Evolutionary conservation across 1,140 invertebrate genomes (phyloP), one percentile per base, ranked within the genome.

Genomic region (Catajapyx aquilonaris): DNA sequence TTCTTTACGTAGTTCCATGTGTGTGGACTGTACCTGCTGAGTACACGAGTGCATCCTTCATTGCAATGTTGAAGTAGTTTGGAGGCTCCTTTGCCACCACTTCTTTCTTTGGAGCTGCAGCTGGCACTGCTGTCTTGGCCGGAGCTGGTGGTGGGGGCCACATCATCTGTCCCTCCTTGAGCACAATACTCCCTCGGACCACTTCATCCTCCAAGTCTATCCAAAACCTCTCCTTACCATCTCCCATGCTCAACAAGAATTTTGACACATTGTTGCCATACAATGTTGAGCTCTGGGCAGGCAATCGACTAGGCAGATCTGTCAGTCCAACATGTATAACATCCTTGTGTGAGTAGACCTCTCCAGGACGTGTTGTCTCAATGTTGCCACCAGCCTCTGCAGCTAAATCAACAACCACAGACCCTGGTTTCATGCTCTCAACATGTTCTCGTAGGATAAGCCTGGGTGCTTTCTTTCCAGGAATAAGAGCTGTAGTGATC

Each of bases 261-360:
- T 87, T 88, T 9, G 79, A 80, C 42, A 91, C 81, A 52, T 90
- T 91, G 55, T 91, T 90, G 9, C 76, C 78, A 55, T 86, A 90
- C 1, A 90, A 60, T 1, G 79, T 84, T 25, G 77, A 83, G 31
- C 78, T 75, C 53, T 88, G 83, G 1, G 83, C 81, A 0, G 85
- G 80, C 44, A 91, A 64, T 20, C 81, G 66, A 46, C 74, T 79
- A 3, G 85, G 77, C 19, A 91, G 57, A 58, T 88, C 81, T 0
- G 83, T 85, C 34, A 84, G 67, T 5, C 83, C 85, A 47, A 91
- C 69, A 54, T 90, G 84, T 1, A 71, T 70, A 4, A 91, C 79
- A 50, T 79, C 81, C 41, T 73, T 75, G 43, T 81, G 71, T 10
- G 61, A 60, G 34, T 74, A 73, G 20, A 86, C 53, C 55, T 84